phyloP scores from a whole-genome alignment of 2,797 vertebrate genomes.

The Ficedula albicollis region DNA sequence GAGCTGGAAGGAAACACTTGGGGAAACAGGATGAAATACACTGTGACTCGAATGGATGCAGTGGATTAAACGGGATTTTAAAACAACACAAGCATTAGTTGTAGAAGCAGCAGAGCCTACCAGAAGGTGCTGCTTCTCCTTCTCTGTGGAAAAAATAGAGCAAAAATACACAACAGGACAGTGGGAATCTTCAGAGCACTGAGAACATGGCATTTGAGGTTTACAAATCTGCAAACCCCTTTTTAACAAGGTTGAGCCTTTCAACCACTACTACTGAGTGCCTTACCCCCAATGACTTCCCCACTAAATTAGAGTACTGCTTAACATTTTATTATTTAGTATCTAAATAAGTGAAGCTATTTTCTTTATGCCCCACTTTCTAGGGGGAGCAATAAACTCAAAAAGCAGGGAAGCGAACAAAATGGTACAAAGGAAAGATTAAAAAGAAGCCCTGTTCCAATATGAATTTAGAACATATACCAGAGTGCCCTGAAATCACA shows the following conservation, averaged over 20 bases:
- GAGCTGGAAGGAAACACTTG: neutral
- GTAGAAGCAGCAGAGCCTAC: neutral
- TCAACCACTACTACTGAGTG: neutral
- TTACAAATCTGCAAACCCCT: constrained; percentile 14
- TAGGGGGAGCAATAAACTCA: neutral
- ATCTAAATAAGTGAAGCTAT: constrained; percentile 30
- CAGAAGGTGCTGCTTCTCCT: constrained; percentile 7
- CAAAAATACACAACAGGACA: neutral
- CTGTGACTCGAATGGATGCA: neutral
- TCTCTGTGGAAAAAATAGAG: neutral
- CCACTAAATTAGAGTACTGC: constrained; percentile 27
- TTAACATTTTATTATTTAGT: constrained; percentile 59
- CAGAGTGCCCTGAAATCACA: neutral
- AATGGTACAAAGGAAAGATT: neutral
- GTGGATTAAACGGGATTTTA: constrained; percentile 59
- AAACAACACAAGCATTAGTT: neutral
- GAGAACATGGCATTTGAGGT: neutral
- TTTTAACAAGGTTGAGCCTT: constrained; percentile 25
- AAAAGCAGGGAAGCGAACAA: neutral
- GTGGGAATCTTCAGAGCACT: neutral
- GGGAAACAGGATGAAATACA: neutral
- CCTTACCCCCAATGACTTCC: neutral
- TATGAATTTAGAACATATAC: neutral
- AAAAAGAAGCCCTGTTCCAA: neutral
- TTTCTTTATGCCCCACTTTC: constrained; percentile 15